phyloP scores from a whole-genome alignment of 2,797 vertebrate genomes.

The Pseudotriccus pelzelni region DNA sequence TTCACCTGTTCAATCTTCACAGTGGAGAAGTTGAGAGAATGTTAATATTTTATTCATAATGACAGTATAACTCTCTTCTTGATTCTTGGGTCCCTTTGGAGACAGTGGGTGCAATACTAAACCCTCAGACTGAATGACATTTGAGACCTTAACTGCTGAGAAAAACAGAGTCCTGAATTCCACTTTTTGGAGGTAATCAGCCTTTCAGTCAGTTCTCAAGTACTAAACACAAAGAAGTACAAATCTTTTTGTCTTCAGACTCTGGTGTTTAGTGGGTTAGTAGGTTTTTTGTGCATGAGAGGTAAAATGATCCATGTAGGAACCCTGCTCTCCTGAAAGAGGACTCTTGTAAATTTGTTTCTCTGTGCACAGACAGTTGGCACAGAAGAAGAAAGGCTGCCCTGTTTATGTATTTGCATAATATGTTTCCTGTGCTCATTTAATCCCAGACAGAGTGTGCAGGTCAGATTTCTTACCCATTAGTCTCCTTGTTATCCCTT shows the following conservation, averaged over 20 bases:
- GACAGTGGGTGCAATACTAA: background rate
- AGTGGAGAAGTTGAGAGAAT: background rate
- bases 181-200: background rate
- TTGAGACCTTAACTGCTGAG: background rate
- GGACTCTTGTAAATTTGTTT: background rate
- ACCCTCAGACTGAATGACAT: background rate
- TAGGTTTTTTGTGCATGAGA: background rate
- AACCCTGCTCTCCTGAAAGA: background rate
- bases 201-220: background rate
- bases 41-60: background rate
- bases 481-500: background rate
- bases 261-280: background rate
- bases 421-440: background rate
- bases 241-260: background rate
- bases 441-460: background rate
- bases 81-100: background rate
- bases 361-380: background rate
- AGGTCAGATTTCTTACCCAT: background rate
- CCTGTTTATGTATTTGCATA: constrained; percentile 1
- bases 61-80: background rate
- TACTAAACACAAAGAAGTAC: background rate
- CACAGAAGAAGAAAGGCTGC: background rate
- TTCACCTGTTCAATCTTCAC: background rate
- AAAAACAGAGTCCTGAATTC: background rate
- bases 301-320: background rate